These are phyloP conservation scores for Lathamus discolor DNA, from an alignment of 2,113 vertebrate genomes.

Conservation along the genomic window DNA sequence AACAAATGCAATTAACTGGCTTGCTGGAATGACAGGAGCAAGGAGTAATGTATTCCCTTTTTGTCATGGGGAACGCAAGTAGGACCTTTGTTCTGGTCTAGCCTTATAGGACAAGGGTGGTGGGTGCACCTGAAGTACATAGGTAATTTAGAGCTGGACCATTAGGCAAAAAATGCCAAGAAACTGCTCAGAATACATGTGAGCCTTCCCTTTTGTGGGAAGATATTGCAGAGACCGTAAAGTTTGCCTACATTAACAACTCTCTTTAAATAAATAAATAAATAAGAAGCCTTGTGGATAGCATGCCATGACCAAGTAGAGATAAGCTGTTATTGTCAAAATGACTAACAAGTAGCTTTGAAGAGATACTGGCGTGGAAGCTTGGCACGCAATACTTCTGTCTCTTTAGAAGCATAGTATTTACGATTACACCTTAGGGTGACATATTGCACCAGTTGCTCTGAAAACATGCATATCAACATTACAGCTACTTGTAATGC, in stretches of 20 bases:
- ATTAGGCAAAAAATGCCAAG: not conserved
- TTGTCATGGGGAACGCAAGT: conserved; percentile 33
- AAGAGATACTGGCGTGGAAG: conserved; percentile 1
- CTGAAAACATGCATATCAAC: not conserved
- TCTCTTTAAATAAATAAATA: conserved; percentile 1
- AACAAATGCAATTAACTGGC: conserved; percentile 80
- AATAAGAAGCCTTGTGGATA: not conserved
- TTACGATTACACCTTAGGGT: not conserved
- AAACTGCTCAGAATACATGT: not conserved
- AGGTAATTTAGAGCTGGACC: not conserved
- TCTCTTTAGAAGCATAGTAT: not conserved
- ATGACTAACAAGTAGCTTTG: conserved; percentile 40
- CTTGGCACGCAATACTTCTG: not conserved
- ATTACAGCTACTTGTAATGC: not conserved
- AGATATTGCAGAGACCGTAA: not conserved
- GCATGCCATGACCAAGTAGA: not conserved
- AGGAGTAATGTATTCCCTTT: conserved; percentile 56
- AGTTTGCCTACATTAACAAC: not conserved
- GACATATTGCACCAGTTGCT: conserved; percentile 39
- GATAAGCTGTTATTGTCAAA: not conserved
- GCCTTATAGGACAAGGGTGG: not conserved
- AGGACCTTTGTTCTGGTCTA: conserved; percentile 63
- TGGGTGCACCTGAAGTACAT: not conserved
- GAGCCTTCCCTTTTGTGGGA: not conserved
- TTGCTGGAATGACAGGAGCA: conserved; percentile 58